These are phyloP conservation scores for Hirtodrosophila trivittata DNA, from an alignment of 2,888 invertebrate genomes.

Conservation along the genomic window DNA sequence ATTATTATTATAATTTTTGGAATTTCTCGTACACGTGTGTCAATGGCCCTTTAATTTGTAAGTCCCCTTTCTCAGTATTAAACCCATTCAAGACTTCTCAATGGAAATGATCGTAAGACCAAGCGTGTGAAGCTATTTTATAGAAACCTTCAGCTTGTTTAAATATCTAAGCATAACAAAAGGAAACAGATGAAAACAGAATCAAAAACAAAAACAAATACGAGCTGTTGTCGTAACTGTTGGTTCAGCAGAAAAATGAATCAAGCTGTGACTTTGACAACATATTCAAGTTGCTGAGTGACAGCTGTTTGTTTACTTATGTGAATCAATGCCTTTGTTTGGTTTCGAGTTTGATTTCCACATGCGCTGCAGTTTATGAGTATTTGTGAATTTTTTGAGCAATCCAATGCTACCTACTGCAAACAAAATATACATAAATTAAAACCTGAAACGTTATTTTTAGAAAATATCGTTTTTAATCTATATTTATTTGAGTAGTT, in stretches of 20 bases:
- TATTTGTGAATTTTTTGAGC: neutral
- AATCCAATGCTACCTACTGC: conserved; percentile 18
- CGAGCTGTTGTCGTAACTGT: conserved; percentile 7
- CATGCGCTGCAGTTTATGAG: conserved; percentile 17
- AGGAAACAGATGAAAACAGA: neutral
- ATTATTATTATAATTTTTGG: conserved; percentile 13
- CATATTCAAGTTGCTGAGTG: conserved; percentile 33
- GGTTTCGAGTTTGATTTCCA: conserved; percentile 15
- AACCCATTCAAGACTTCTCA: conserved; percentile 20
- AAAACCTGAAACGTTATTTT: neutral
- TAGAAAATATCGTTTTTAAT: too few relatives aligned
- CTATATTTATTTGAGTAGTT: too few relatives aligned
- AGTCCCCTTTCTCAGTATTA: conserved; percentile 1
- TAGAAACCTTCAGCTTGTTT: conserved; percentile 7
- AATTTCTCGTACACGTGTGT: conserved; percentile 13
- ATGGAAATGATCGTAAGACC: conserved; percentile 28
- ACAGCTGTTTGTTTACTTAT: conserved; percentile 53
- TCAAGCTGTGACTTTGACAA: conserved; percentile 48
- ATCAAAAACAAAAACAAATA: conserved; percentile 6
- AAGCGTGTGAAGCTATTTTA: conserved; percentile 30
- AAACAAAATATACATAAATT: conserved; percentile 3
- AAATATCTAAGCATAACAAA: conserved; percentile 14
- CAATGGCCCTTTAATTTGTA: conserved; percentile 14
- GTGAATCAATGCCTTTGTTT: conserved; percentile 48
- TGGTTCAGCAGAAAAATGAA: conserved; percentile 45